phyloP scores from a whole-genome alignment of 2,113 vertebrate genomes.

The Pseudorhombus dupliciocellatus region DNA sequence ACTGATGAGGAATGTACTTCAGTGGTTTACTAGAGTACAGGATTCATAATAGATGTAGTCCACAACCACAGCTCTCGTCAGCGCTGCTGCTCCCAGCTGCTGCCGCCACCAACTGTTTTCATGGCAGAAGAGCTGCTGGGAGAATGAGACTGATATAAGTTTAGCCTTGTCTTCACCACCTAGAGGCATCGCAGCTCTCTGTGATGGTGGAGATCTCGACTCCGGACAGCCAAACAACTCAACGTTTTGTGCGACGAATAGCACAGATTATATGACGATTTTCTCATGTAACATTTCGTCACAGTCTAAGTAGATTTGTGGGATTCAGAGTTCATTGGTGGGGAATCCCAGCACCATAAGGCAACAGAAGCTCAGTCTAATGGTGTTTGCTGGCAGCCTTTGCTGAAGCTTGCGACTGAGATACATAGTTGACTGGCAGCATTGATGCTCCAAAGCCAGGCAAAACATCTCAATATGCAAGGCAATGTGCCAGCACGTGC shows the following conservation, averaged over 20 bases:
- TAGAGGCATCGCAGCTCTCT: constrained; percentile 27
- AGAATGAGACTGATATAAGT: constrained; percentile 3
- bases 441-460: constrained; percentile 7
- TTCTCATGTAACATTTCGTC: constrained; percentile 29
- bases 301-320: constrained; percentile 32
- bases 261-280: constrained; percentile 34
- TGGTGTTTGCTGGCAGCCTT: background rate
- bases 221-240: constrained; percentile 14
- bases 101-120: constrained; percentile 36
- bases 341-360: constrained; percentile 27
- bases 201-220: constrained; percentile 1
- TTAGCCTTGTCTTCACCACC: constrained; percentile 19
- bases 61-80: background rate
- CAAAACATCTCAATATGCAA: constrained; percentile 15
- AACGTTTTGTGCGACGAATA: constrained; percentile 17
- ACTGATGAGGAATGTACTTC: background rate
- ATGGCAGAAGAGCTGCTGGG: background rate
- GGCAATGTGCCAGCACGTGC: constrained; percentile 20
- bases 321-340: constrained; percentile 18
- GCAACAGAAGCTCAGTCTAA: constrained; percentile 14
- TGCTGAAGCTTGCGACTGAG: constrained; percentile 9
- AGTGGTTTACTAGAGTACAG: background rate
- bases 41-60: background rate
- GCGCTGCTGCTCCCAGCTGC: constrained; percentile 27
- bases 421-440: constrained; percentile 21